Evolutionary conservation across 2,888 invertebrate genomes (phyloP), one percentile per base, ranked within the genome.

Genomic region (Ferrisia virgata): DNA sequence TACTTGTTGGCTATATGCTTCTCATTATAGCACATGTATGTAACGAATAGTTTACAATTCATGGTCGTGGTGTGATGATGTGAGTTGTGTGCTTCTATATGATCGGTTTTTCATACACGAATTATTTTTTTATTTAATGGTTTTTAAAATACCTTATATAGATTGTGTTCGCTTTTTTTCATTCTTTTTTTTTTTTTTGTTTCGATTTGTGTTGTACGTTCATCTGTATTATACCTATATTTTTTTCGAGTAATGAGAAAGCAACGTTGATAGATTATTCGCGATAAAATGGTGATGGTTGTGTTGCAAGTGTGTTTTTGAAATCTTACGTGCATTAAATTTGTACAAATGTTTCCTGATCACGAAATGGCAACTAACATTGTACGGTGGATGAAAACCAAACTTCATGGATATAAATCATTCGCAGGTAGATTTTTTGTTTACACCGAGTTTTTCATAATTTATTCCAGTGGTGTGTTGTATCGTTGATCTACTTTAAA

Each of bases 331-430:
- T 76, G 36, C 18, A 1, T 33, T n/a, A 69, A 13, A 31, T 28
- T 69, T 31, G 69, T 69, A 69, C 79, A 64, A 39, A 40, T 85
- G 84, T 72, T 83, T 69, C 64, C 72, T 33, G 82, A 84, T 58
- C 81, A 81, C 69, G 82, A 82, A 64, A 93, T 93, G 93, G 93
- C 93, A 90, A 92, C 92, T 90, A 92, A 92, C 91, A 91, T 93
- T 89, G 92, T 93, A 90, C 92, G 92, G 91, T 93, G 93, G 93
- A 93, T 93, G 92, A 92, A 92, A 91, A 92, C 92, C 89, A 92
- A 92, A 90, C 92, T 93, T 90, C 92, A 92, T 90, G 92, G 92
- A 90, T 93, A 93, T 89, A 93, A 92, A 90, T 92, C 92, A 89
- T 92, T 93, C 89, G 92, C 92, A 90, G 91, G 93, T 93, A 91